Evolutionary conservation across 2,797 vertebrate genomes (phyloP), one percentile per base, ranked within the genome.

Genomic region (Catamblyrhynchus diadema): DNA sequence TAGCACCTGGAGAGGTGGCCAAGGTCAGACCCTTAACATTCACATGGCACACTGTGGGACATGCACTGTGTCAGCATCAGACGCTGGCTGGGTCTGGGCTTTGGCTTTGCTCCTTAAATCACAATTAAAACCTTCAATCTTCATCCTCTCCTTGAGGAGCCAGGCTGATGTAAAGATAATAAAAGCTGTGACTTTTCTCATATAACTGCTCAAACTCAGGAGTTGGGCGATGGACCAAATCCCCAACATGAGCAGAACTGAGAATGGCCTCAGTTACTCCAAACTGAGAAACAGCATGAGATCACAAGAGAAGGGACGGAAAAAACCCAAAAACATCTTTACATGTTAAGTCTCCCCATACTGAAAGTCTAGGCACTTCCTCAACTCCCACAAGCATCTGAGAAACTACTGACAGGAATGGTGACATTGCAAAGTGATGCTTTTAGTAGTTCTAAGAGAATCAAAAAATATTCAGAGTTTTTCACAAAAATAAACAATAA

Each of bases 161-260:
- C 35, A 83, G 41, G 37, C 32, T 74, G 53, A 47, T 25, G 7
- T 18, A 65, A 28, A 64, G 25, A 65, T 13, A 86, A 47, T 11
- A 61, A 79, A 82, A 92, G 5, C 18, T 41, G 16, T 0, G 5
- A 44, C 8, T 64, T 64, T 60, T 39, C 44, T 57, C n/a, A 72
- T 41, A 84, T 45, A 69, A 65, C 56, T 60, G 35, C 41, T 54
- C 14, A 70, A 89, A 85, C 27, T 53, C n/a, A 39, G 47, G 71
- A 80, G 51, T 16, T 54, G 59, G n/a, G 56, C 81, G 62, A 42
- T 42, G 45, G 72, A 74, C 15, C 3, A 4, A 81, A 53, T 18
- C 20, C 50, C 71, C 33, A 47, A 14, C 0, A 0, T 17, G 2
- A 42, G 21, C 27, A 86, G 66, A 66, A 81, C 14, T 0, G 0